Conservation (phyloP, 2,888 invertebrate species). For the Chrysolina oricalcia region DNA sequence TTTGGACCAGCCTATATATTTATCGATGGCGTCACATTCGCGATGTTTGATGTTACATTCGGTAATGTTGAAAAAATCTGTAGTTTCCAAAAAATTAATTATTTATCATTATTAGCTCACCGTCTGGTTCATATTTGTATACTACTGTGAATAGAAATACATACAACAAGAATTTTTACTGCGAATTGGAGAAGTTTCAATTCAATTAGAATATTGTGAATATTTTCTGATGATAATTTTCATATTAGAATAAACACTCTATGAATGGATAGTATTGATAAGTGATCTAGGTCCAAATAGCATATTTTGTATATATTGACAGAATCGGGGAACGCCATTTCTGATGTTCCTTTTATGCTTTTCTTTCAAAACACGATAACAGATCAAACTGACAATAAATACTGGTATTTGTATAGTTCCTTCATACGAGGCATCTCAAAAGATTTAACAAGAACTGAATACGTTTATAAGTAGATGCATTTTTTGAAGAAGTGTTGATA, state of each 20-base stretch:
- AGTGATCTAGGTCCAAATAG: slow-evolving; percentile 20
- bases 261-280: slow-evolving; percentile 17
- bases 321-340: background rate
- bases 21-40: too few species aligned
- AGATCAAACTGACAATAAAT: slow-evolving; percentile 22
- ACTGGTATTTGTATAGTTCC: background rate
- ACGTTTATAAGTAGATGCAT: too few species aligned
- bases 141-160: too few species aligned
- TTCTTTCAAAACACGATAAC: background rate
- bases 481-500: background rate
- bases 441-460: background rate
- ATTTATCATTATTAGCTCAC: too few species aligned
- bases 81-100: too few species aligned
- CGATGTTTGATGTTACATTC: too few species aligned
- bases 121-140: too few species aligned
- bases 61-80: too few species aligned
- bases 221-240: background rate
- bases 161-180: too few species aligned
- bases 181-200: too few species aligned
- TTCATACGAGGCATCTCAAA: background rate
- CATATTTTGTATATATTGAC: slow-evolving; percentile 17
- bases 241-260: slow-evolving; percentile 28
- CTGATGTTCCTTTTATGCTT: slow-evolving; percentile 1
- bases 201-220: too few species aligned
- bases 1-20: too few species aligned